Evolutionary conservation across 2,113 vertebrate species (phyloP), one percentile per base, ranked within the genome.

Genomic region (Coptodon rendalli): DNA sequence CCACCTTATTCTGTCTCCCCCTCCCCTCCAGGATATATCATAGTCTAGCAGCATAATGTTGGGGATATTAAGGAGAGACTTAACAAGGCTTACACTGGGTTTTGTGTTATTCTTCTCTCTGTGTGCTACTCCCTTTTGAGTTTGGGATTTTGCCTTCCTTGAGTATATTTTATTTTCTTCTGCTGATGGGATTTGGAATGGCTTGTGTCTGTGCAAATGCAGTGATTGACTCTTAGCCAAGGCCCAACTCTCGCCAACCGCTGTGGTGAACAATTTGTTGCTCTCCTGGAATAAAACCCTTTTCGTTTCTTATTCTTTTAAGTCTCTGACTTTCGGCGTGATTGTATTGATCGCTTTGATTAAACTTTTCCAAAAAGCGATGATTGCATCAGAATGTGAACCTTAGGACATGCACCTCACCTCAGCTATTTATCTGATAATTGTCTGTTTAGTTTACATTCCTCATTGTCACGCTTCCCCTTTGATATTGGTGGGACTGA

Each of bases 171-270:
- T 86, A 73, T 82, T 78, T 86, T 81, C 50, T 85, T 87, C 86
- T 82, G 89, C 87, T 90, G 88, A 92, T 92, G 89, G 92, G 91
- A 93, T 93, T 94, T 93, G 89, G 78, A 89, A 87, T 66, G 89
- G 88, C 81, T 90, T 80, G 66, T 89, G 54, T 86, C 85, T 89
- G 90, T 85, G 85, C 27, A 84, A 94, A 92, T 88, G 84, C 84
- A 87, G 57, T 57, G 86, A 89, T 86, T 92, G 87, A 91, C 89
- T 94, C 85, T 56, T 61, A 91, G 94, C 91, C 93, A 92, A 88
- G 36, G 66, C 84, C 81, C 85, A 68, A 24, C 66, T 84, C 87
- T 81, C 29, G 80, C 93, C 87, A 90, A 86, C 50, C 59, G 73
- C 85, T 86, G 19, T 38, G 71, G 84, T 87, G 82, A 92, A 34